Evolutionary conservation across 2,888 invertebrate species (phyloP), one percentile per base, ranked within the genome.

Genomic region (Psylliodes chrysocephalus): DNA sequence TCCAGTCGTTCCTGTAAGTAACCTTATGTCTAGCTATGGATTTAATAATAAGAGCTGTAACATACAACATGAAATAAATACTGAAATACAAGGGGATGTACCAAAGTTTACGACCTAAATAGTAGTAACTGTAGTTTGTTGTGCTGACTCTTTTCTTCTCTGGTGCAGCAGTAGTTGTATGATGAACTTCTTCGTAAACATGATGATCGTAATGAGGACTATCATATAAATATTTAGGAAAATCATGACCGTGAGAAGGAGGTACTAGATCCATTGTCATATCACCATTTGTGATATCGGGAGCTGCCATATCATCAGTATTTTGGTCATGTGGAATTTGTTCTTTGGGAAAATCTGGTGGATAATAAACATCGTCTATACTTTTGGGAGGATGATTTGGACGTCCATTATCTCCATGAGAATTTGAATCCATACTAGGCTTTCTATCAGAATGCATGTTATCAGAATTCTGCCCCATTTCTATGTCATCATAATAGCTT

Each of bases 1-100:
- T 73, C 66, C 78, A 78, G 62, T 88, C 85, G 72, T 88, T 86
- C 15, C 86, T 87, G 73, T 88, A 86, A 12, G 85, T 85, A 57
- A 91, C 89, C 80, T 91, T 91, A 78, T 91, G 91, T 64, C 91
- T 86, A 30, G 90, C 85, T 30, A 91, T 87, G 2, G 91, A 90
- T 78, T 91, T 91, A 22, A 91, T 84, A 63, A 91, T 89, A 19
- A 91, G 83, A 14, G 90, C 89, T 1, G 88, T 89, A 0, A 91
- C 89, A 74, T 91, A 91, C 61, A 90, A 82, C 53, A 88, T 86
- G 70, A 89, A 88, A 72, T 89, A 91, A 10, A 91, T 88, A 77
- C 91, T 91, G 77, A 91, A 91, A 79, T 91, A 91, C 44, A 91
- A 80, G 0, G 91, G 91, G 66, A 91, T 83, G 76, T 91, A 91